A percentile compares a stretch with the other conserved stretches of the same genome.
Evolutionary conservation across 2,888 invertebrate genomes (phyloP).

Genomic region (Gari tellinella): DNA sequence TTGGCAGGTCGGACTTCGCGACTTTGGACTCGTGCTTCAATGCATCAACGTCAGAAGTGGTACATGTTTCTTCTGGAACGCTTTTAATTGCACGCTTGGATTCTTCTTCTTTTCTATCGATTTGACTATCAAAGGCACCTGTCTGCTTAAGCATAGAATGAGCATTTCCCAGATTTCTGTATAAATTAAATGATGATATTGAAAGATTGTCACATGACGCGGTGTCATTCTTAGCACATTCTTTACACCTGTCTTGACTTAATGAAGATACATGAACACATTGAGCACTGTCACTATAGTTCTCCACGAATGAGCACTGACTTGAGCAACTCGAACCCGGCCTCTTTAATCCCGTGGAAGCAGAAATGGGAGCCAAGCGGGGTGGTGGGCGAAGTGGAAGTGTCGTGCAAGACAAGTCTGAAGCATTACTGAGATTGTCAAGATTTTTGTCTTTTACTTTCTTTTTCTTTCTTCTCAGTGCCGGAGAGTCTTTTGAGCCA

Average conservation of each 20-base stretch:
- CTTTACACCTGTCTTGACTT: slow-evolving; percentile 13
- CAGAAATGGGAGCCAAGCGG: slow-evolving; percentile 52
- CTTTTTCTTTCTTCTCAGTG: slow-evolving; percentile 45
- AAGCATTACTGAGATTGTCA: slow-evolving; percentile 26
- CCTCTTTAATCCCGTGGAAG: slow-evolving; percentile 11
- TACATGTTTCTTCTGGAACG: slow-evolving; percentile 46
- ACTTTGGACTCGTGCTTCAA: not conserved
- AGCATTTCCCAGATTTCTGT: slow-evolving; percentile 1
- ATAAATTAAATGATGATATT: slow-evolving; percentile 30
- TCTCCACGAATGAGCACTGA: slow-evolving; percentile 33
- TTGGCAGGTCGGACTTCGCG: not conserved
- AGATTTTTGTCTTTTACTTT: slow-evolving; percentile 28
- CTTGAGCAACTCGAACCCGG: slow-evolving; percentile 56
- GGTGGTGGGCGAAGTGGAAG: slow-evolving; percentile 53
- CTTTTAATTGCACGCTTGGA: slow-evolving; percentile 34
- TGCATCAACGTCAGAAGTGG: slow-evolving; percentile 15
- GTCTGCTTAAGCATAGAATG: not conserved
- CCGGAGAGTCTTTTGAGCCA: slow-evolving; percentile 20
- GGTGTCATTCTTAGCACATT: slow-evolving; percentile 26
- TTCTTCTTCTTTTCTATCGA: not conserved
- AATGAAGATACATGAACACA: slow-evolving; percentile 1
- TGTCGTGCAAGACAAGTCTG: slow-evolving; percentile 15
- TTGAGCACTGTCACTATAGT: slow-evolving; percentile 16
- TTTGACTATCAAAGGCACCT: not conserved
- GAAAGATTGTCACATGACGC: slow-evolving; percentile 36